phyloP scores from a whole-genome alignment of 2,113 vertebrate species.

The Ursus arctos region DNA sequence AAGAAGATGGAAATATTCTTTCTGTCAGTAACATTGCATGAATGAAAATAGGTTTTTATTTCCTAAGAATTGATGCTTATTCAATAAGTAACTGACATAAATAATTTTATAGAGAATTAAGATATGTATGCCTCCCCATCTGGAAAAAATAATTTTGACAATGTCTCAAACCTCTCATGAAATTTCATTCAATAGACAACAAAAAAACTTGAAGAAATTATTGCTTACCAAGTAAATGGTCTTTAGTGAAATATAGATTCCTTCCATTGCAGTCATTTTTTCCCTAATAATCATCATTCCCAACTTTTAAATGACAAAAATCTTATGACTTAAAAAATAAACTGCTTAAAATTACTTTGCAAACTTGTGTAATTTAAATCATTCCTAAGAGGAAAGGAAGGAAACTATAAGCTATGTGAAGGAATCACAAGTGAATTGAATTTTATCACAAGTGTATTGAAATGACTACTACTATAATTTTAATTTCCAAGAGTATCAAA shows the following conservation, averaged over 20 bases:
- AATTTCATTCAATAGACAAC: background rate
- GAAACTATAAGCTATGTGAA: background rate
- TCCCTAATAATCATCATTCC: background rate
- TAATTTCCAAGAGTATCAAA: slow-evolving; percentile 34
- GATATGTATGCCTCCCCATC: background rate
- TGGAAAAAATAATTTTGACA: background rate
- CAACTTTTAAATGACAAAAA: background rate
- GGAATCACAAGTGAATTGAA: background rate
- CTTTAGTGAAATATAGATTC: background rate
- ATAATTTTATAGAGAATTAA: background rate
- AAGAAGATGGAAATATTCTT: background rate
- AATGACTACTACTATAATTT: background rate
- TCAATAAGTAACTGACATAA: background rate
- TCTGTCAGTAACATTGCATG: background rate
- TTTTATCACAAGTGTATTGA: slow-evolving; percentile 4
- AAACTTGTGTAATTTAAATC: background rate
- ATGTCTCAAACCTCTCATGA: background rate
- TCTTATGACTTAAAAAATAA: background rate
- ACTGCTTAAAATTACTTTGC: background rate
- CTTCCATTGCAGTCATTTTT: background rate
- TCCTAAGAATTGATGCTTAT: background rate
- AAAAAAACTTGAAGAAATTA: background rate
- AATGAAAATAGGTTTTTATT: background rate
- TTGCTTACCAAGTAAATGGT: background rate
- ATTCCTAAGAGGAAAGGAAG: background rate